Evolutionary conservation across 2,888 invertebrate genomes (phyloP), one percentile per base, ranked within the genome.

Genomic region (Agrochola lota): DNA sequence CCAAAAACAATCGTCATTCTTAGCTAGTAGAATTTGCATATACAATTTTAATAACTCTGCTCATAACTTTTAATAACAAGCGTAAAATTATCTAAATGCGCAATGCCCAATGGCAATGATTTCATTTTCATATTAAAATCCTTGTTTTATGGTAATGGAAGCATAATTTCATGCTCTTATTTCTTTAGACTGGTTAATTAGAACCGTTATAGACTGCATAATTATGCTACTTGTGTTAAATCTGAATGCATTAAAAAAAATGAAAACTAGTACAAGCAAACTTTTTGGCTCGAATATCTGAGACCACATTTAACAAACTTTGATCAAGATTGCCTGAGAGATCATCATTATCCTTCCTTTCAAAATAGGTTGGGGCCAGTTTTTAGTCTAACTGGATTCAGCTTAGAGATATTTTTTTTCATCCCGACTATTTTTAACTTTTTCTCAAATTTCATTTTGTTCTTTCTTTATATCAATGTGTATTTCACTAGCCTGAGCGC

Each of bases 21-120:
- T 5, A 52, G 8, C 43, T 62, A 20, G 6, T 55, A 46, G 8
- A 75, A 59, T 69, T 26, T 30, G 35, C 12, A 63, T 84, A 23
- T 46, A 23, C 7, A 26, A 66, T 69, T 76, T 52, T 40, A 66
- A 71, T 79, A 30, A 12, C 15, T 59, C 40, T 11, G 60, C 49
- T 71, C n/a, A 69, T 62, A 64, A 83, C 17, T 76, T 69, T 80
- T 80, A 66, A 75, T 75, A 62, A 40, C 60, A 17, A n/a, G 55
- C 26, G n/a, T n/a, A n/a, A n/a, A n/a, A 57, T 49, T 71, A 35
- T n/a, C 20, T 68, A 23, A 43, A 59, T 59, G 52, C 35, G 26
- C 73, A 57, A 73, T n/a, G n/a, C 57, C 60, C 30, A 60, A 55
- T 64, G 4, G 17, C 12, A 46, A 52, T 69, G 43, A 46, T 63